A percentile compares a stretch with the other conserved stretches of the same genome.
Evolutionary conservation across 2,113 vertebrate genomes (phyloP).

Genomic region (Tautogolabrus adspersus): DNA sequence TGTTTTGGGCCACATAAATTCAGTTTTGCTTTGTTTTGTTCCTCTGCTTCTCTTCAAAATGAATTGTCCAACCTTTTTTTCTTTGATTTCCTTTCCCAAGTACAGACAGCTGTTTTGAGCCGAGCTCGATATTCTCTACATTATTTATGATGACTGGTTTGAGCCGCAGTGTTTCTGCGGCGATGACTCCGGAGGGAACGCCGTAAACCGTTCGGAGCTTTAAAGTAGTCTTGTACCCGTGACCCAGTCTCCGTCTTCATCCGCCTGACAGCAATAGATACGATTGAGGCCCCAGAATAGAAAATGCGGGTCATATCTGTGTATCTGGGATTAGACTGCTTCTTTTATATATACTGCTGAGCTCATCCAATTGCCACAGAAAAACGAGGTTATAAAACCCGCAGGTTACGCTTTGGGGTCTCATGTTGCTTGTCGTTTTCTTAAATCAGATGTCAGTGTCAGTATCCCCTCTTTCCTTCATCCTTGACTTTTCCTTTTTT

Average conservation of each 20-base stretch:
- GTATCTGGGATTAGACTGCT: constrained; percentile 33
- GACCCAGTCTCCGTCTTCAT: constrained; percentile 55
- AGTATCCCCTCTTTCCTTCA: constrained; percentile 18
- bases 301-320: constrained; percentile 46
- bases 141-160: constrained; percentile 59
- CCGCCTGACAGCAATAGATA: constrained; percentile 16
- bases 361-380: constrained; percentile 24
- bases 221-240: constrained; percentile 37
- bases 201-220: constrained; percentile 6
- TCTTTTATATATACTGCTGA: not conserved
- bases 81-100: not conserved
- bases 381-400: constrained; percentile 29
- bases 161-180: constrained; percentile 22
- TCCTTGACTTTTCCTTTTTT: not conserved
- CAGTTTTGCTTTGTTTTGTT: not conserved
- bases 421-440: constrained; percentile 37
- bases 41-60: not conserved
- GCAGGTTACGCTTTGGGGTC: not conserved
- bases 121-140: constrained; percentile 46
- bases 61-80: constrained; percentile 1
- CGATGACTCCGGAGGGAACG: constrained; percentile 31
- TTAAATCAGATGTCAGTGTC: constrained; percentile 36
- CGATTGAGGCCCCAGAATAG: constrained; percentile 12
- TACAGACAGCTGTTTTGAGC: not conserved
- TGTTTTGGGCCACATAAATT: not conserved